phyloP scores from a whole-genome alignment of 1,140 invertebrate species.

The Tigriopus japonicus region DNA sequence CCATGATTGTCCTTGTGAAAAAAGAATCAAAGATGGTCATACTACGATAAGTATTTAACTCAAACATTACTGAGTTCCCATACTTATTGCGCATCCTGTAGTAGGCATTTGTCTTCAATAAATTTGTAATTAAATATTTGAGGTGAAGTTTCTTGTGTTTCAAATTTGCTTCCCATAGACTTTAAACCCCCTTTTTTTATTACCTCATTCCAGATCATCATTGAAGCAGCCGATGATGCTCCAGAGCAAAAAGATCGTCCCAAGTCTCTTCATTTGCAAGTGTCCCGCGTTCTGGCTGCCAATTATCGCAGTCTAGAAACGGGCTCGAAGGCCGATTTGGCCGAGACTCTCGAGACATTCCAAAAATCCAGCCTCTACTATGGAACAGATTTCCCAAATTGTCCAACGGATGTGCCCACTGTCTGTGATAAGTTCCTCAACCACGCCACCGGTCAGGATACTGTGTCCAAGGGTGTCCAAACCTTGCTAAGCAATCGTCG shows the following conservation, averaged over 20 bases:
- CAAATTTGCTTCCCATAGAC: no score
- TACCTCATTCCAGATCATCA: slow-evolving; percentile 34
- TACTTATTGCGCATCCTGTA: not conserved
- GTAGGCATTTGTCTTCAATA: not conserved
- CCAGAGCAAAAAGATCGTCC: slow-evolving; percentile 57
- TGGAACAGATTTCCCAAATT: slow-evolving; percentile 46
- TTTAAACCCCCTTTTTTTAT: no score
- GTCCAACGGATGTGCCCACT: slow-evolving; percentile 39
- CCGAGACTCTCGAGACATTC: slow-evolving; percentile 47
- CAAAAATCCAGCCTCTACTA: slow-evolving; percentile 52
- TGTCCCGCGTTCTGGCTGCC: slow-evolving; percentile 52
- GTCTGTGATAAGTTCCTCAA: slow-evolving; percentile 52
- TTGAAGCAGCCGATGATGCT: slow-evolving; percentile 46
- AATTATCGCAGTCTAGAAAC: slow-evolving; percentile 49
- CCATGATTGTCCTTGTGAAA: no score
- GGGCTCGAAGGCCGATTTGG: slow-evolving; percentile 44
- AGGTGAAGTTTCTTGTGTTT: no score
- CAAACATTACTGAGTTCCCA: not conserved
- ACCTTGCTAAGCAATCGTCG: not conserved
- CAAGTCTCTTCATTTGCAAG: slow-evolving; percentile 55
- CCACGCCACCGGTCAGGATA: slow-evolving; percentile 39
- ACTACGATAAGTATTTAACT: no score
- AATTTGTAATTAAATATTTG: slow-evolving; percentile 4
- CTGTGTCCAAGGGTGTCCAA: slow-evolving; percentile 8
- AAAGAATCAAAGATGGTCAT: no score